Conservation (phyloP, 2,113 vertebrate species). For the Platysteira castanea region DNA sequence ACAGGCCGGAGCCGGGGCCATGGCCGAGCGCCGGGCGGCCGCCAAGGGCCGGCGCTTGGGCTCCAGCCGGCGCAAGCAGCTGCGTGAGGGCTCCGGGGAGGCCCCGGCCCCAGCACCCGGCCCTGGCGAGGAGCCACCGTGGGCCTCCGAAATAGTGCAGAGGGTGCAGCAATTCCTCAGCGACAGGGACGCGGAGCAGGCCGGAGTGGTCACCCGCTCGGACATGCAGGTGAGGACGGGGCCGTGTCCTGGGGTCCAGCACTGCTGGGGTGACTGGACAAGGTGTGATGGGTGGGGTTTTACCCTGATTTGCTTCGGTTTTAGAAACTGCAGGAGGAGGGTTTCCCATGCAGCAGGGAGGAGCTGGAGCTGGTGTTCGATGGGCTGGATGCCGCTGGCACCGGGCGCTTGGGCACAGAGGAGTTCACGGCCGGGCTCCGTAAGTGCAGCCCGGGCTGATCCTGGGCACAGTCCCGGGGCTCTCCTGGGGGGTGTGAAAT, state of each 20-base stretch:
- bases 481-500: rapidly evolving
- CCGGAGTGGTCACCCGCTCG: slow-evolving; percentile 44
- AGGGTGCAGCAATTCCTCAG: slow-evolving; percentile 51
- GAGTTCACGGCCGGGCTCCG: slow-evolving; percentile 68
- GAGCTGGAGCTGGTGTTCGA: slow-evolving; percentile 70
- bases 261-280: rapidly evolving
- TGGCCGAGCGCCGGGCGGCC: slow-evolving; percentile 47
- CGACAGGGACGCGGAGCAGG: background rate
- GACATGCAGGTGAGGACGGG: slow-evolving; percentile 65
- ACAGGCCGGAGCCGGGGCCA: background rate
- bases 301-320: background rate
- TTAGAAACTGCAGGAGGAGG: slow-evolving; percentile 55
- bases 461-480: rapidly evolving
- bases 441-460: slow-evolving; percentile 11
- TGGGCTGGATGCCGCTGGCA: slow-evolving; percentile 58
- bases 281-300: background rate
- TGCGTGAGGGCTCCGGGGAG: background rate
- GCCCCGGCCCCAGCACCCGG: rapidly evolving
- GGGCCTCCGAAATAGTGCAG: background rate
- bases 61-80: slow-evolving; percentile 71
- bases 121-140: rapidly evolving
- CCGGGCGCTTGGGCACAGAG: slow-evolving; percentile 45
- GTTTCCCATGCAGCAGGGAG: slow-evolving; percentile 37
- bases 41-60: slow-evolving; percentile 76
- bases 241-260: rapidly evolving